Percentiles rank a stretch among this genome's conserved stretches.
phyloP scores from a whole-genome alignment of 2,113 vertebrate species.

The Psilopogon haemacephalus region DNA sequence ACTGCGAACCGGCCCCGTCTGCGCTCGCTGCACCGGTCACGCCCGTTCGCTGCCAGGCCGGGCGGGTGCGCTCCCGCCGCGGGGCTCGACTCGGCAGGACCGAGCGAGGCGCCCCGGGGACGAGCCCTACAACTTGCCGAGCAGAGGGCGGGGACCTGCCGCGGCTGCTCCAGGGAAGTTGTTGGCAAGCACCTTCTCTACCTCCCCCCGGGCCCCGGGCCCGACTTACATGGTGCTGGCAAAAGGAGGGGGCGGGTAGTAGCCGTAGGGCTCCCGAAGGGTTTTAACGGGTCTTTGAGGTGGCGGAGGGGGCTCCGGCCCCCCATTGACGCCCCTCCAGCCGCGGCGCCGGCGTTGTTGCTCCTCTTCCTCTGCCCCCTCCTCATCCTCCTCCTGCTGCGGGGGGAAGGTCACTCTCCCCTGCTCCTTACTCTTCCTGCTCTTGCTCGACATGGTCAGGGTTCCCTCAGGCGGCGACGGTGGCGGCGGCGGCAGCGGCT shows the following conservation, averaged over 20 bases:
- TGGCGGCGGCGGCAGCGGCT: not conserved
- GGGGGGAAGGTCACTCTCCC: conserved; percentile 76
- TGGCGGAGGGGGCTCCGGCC: conserved; percentile 62
- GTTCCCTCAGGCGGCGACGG: not conserved
- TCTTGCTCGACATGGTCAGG: conserved; percentile 72
- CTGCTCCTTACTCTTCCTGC: conserved; percentile 69
- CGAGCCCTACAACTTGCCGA: not conserved
- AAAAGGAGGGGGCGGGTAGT: conserved; percentile 52
- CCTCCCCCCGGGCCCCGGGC: not conserved
- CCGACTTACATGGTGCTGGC: conserved; percentile 69
- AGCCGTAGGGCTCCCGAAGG: conserved; percentile 55
- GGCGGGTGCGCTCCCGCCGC: not conserved
- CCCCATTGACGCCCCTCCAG: conserved; percentile 78
- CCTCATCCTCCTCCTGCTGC: conserved; percentile 54
- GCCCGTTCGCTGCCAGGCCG: not conserved
- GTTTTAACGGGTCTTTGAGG: conserved; percentile 39
- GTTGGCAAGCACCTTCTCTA: not conserved
- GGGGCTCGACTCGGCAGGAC: not conserved
- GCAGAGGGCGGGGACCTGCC: not conserved
- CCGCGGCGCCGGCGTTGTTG: conserved; percentile 68
- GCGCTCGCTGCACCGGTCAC: not conserved
- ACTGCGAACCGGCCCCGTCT: rapidly evolving
- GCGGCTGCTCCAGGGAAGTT: not conserved
- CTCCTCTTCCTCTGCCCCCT: conserved; percentile 61
- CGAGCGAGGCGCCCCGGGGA: not conserved